A percentile compares a stretch with the other conserved stretches of the same genome.
These are phyloP conservation scores for Drosophila eugracilis DNA, from an alignment of 1,140 invertebrate genomes.

Conservation along the genomic window DNA sequence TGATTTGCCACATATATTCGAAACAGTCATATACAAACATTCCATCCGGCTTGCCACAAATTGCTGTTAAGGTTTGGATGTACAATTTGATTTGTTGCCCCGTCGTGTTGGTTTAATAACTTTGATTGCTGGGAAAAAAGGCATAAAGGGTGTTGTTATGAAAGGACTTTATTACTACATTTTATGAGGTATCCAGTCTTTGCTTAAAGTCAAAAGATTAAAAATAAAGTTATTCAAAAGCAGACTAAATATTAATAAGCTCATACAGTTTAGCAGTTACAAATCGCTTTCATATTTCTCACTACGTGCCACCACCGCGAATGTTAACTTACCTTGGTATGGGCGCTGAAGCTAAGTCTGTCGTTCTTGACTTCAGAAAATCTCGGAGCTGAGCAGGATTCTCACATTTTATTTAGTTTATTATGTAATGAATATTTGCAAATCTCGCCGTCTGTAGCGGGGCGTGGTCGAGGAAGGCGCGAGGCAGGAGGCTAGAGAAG, in stretches of 20 bases:
- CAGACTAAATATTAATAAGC: neutral
- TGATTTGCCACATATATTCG: conserved; percentile 64
- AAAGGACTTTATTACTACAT: neutral
- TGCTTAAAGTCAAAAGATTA: too few relatives aligned
- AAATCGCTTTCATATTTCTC: neutral
- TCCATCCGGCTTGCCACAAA: conserved; percentile 1
- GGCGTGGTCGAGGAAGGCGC: neutral
- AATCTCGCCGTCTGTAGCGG: conserved; percentile 43
- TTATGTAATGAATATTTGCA: conserved; percentile 80
- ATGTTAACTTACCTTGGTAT: conserved; percentile 1
- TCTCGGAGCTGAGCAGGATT: conserved; percentile 37
- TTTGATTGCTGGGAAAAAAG: neutral
- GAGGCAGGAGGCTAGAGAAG: neutral
- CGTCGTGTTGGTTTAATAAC: conserved; percentile 5
- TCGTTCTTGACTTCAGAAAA: conserved; percentile 13
- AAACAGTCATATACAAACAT: conserved; percentile 20
- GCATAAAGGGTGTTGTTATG: neutral
- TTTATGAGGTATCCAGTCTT: too few relatives aligned
- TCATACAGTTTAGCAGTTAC: neutral
- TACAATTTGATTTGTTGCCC: conserved; percentile 14
- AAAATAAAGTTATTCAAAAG: too few relatives aligned
- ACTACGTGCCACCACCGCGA: conserved; percentile 1
- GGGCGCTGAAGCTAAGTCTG: neutral
- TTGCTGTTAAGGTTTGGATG: conserved; percentile 6
- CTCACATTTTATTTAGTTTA: conserved; percentile 68